phyloP scores from a whole-genome alignment of 1,140 invertebrate species.

The Drosophila ogumai region DNA sequence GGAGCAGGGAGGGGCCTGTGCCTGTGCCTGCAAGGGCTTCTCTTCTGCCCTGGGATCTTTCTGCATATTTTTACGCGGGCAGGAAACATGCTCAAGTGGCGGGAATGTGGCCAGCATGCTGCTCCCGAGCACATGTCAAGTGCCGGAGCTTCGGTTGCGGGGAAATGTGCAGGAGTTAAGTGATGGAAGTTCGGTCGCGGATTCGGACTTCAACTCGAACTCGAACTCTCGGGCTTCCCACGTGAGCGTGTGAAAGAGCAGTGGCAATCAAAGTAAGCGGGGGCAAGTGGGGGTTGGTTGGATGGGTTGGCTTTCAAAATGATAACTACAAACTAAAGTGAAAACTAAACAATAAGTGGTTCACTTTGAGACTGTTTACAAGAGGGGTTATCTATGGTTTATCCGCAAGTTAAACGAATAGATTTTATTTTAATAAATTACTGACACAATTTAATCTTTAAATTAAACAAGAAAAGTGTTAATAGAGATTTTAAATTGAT shows the following conservation, averaged over 20 bases:
- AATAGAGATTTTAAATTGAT: too few species aligned
- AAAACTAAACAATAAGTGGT: constrained; percentile 59
- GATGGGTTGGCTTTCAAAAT: constrained; percentile 34
- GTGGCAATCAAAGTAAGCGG: constrained; percentile 32
- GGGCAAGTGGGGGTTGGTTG: neutral
- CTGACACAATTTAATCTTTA: too few species aligned
- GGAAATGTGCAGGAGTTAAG: constrained; percentile 54
- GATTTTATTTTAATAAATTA: constrained; percentile 1
- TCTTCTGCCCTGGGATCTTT: constrained; percentile 32
- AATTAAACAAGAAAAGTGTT: neutral
- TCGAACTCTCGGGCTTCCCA: constrained; percentile 54
- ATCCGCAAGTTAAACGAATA: neutral
- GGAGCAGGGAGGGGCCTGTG: neutral
- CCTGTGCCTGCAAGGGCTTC: constrained; percentile 12
- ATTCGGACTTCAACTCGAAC: constrained; percentile 11
- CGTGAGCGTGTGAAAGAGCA: constrained; percentile 74
- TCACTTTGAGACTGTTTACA: constrained; percentile 27
- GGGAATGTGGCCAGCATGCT: constrained; percentile 64
- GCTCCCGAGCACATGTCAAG: constrained; percentile 64
- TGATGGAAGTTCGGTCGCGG: constrained; percentile 39
- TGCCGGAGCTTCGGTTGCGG: constrained; percentile 10
- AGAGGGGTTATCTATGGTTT: neutral
- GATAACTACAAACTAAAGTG: constrained; percentile 53
- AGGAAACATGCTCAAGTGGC: constrained; percentile 82
- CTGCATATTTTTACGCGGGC: constrained; percentile 55